These are phyloP conservation scores for Thermophis baileyi DNA, from an alignment of 2,113 vertebrate genomes.

Conservation along the genomic window DNA sequence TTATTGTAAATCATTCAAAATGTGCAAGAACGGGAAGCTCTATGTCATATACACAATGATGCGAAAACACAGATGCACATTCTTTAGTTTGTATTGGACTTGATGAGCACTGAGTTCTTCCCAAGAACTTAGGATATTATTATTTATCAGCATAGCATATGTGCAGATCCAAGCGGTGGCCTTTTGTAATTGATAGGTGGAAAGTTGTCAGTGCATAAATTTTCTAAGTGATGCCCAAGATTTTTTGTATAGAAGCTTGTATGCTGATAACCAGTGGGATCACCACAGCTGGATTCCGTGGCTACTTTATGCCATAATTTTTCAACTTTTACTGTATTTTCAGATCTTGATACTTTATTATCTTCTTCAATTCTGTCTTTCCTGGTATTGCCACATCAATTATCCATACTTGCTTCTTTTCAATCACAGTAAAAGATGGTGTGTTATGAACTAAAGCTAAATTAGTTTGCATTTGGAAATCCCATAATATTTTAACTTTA, in stretches of 20 bases:
- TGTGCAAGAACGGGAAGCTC: neutral
- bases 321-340: neutral
- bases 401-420: neutral
- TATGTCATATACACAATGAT: neutral
- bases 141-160: neutral
- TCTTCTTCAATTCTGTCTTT: neutral
- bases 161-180: neutral
- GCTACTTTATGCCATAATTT: neutral
- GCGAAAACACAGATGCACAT: neutral
- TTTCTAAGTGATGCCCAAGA: neutral
- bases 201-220: neutral
- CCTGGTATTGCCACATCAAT: neutral
- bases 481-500: neutral
- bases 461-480: neutral
- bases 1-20: neutral
- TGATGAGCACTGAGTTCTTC: neutral
- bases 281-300: neutral
- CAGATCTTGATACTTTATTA: neutral
- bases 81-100: neutral
- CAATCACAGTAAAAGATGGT: neutral
- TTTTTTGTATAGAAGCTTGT: neutral
- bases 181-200: neutral
- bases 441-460: neutral
- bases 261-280: neutral
- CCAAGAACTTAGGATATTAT: neutral